Conservation (phyloP, 2,113 vertebrate species). For the Ophthalmolycus amberensis region DNA sequence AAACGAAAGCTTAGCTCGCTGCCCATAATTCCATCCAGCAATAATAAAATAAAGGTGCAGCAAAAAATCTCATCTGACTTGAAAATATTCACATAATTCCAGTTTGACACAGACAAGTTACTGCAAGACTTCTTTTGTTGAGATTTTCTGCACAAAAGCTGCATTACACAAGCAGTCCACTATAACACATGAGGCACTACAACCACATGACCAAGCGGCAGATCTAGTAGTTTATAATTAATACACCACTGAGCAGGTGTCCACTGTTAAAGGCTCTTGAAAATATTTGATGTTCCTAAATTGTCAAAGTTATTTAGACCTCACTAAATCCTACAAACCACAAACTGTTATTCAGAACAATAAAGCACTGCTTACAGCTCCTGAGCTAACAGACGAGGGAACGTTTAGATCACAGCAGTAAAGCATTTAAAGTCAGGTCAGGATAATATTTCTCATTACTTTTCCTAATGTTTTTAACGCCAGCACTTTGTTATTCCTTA, state of each 20-base stretch:
- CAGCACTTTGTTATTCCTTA: not conserved
- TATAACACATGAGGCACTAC: conserved; percentile 40
- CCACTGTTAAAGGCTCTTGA: conserved; percentile 48
- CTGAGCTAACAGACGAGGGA: not conserved
- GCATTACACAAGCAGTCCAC: conserved; percentile 8
- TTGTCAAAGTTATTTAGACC: conserved; percentile 60
- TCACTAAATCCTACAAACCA: conserved; percentile 41
- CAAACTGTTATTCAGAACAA: conserved; percentile 50
- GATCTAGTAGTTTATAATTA: conserved; percentile 67
- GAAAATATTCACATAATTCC: not conserved
- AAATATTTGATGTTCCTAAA: conserved; percentile 55
- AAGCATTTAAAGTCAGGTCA: not conserved
- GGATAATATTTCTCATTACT: not conserved
- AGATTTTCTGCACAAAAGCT: conserved; percentile 11
- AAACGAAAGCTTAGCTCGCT: conserved; percentile 25
- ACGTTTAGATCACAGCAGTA: not conserved
- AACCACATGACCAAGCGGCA: conserved; percentile 52
- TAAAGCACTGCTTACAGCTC: conserved; percentile 9
- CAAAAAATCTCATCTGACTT: conserved; percentile 11
- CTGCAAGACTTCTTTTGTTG: not conserved
- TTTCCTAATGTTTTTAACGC: not conserved
- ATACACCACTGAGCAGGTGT: conserved; percentile 62
- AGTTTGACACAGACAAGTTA: not conserved
- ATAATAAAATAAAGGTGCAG: conserved; percentile 14
- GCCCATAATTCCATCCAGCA: not conserved